These are phyloP conservation scores for Scytalopus superciliaris DNA, from an alignment of 2,113 vertebrate genomes.

Conservation along the genomic window DNA sequence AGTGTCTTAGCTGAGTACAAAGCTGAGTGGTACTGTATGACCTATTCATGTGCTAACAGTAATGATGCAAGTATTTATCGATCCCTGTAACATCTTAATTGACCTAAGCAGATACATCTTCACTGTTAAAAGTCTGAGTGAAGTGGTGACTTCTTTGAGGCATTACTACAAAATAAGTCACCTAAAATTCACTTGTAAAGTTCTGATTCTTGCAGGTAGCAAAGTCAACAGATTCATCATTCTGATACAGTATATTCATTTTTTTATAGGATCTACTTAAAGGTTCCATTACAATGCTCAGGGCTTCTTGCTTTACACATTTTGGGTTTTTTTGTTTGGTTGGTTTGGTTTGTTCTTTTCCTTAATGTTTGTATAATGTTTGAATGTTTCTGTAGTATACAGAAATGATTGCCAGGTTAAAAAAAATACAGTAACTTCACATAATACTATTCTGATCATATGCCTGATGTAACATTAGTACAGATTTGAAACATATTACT, in stretches of 20 bases:
- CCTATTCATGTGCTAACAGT: not conserved
- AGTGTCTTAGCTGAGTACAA: not conserved
- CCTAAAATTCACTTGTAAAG: not conserved
- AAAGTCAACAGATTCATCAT: not conserved
- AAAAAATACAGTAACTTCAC: not conserved
- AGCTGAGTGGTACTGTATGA: not conserved
- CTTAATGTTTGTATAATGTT: not conserved
- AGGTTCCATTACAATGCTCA: not conserved
- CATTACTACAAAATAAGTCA: not conserved
- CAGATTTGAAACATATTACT: not conserved
- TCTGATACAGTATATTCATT: not conserved
- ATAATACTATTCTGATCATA: not conserved
- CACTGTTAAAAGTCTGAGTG: not conserved
- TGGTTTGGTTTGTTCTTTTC: not conserved
- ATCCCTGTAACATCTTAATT: not conserved
- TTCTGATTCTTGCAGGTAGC: not conserved
- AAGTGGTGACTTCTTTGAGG: not conserved
- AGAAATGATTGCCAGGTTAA: not conserved
- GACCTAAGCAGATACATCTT: not conserved
- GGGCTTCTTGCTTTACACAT: not conserved
- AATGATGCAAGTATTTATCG: not conserved
- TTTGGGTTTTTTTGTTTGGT: not conserved
- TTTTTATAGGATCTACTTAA: not conserved
- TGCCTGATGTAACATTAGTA: not conserved
- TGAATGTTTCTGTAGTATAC: not conserved